A percentile compares a stretch with the other conserved stretches of the same genome.
These are phyloP conservation scores for Tetraodon nigroviridis DNA, from an alignment of 2,113 vertebrate genomes.

Conservation along the genomic window DNA sequence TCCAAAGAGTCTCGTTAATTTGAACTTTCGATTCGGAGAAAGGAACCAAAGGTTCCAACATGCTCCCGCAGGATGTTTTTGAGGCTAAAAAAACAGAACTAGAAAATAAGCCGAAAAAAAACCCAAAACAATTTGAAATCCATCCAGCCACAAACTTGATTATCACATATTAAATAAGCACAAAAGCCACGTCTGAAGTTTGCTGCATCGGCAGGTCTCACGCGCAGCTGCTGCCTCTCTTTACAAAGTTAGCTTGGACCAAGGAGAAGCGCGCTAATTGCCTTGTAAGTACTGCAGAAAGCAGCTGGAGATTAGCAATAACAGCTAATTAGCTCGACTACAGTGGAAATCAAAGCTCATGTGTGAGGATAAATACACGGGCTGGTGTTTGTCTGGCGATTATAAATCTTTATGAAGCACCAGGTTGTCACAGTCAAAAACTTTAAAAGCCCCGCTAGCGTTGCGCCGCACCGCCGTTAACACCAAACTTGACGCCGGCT, in stretches of 20 bases:
- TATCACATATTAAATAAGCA: no score
- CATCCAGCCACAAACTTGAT: neutral
- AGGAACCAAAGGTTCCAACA: no score
- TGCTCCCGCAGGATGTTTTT: no score
- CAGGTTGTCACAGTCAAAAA: slow-evolving; percentile 19
- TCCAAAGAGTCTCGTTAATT: no score
- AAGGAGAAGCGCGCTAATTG: slow-evolving; percentile 45
- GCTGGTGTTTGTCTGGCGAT: slow-evolving; percentile 21
- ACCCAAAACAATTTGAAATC: neutral
- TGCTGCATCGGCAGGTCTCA: neutral
- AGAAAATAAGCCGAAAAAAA: neutral
- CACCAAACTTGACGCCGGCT: neutral
- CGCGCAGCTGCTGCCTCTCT: slow-evolving; percentile 22
- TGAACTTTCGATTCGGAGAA: no score
- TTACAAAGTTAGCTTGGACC: slow-evolving; percentile 29
- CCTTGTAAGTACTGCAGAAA: slow-evolving; percentile 53
- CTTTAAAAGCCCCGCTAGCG: slow-evolving; percentile 29
- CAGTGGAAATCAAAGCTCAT: slow-evolving; percentile 45
- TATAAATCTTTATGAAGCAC: slow-evolving; percentile 44
- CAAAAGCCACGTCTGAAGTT: no score
- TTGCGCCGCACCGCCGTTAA: neutral
- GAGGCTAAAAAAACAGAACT: neutral
- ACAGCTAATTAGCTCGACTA: slow-evolving; percentile 47
- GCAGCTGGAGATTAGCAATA: slow-evolving; percentile 66
- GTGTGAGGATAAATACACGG: slow-evolving; percentile 31